These are phyloP conservation scores for Dolichallabes microphthalmus DNA, from an alignment of 2,113 vertebrate genomes.

Conservation along the genomic window DNA sequence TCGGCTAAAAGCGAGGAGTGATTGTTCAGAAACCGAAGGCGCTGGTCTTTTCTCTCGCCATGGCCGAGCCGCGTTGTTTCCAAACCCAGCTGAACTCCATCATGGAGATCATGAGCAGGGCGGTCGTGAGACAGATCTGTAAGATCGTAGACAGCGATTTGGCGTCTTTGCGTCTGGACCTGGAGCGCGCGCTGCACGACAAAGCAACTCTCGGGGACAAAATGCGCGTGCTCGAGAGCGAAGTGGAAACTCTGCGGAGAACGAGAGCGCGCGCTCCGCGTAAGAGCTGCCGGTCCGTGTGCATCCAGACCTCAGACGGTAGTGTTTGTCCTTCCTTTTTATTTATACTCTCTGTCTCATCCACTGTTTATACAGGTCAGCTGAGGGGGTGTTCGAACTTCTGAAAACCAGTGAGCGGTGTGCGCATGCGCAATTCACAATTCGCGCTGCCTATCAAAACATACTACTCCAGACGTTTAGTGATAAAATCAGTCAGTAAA, in stretches of 20 bases:
- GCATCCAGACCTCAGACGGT: conserved; percentile 58
- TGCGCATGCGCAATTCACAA: conserved; percentile 1
- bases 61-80: conserved; percentile 45
- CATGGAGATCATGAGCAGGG: conserved; percentile 65
- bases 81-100: conserved; percentile 65
- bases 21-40: too few relatives aligned
- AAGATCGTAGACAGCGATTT: conserved; percentile 67
- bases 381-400: background rate
- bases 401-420: background rate
- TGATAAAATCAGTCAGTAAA: background rate
- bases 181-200: conserved; percentile 57
- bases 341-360: background rate
- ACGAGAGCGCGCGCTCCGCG: conserved; percentile 29
- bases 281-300: conserved; percentile 57
- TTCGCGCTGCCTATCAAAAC: background rate
- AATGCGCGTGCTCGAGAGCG: conserved; percentile 60
- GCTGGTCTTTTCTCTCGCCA: background rate
- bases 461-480: background rate
- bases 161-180: conserved; percentile 54
- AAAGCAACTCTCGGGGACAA: conserved; percentile 62
- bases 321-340: background rate
- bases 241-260: conserved; percentile 47
- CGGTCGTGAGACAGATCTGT: conserved; percentile 62
- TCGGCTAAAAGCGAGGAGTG: background rate
- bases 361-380: background rate